These are phyloP conservation scores for Archegozetes longisetosus DNA, from an alignment of 1,140 invertebrate genomes.

Conservation along the genomic window DNA sequence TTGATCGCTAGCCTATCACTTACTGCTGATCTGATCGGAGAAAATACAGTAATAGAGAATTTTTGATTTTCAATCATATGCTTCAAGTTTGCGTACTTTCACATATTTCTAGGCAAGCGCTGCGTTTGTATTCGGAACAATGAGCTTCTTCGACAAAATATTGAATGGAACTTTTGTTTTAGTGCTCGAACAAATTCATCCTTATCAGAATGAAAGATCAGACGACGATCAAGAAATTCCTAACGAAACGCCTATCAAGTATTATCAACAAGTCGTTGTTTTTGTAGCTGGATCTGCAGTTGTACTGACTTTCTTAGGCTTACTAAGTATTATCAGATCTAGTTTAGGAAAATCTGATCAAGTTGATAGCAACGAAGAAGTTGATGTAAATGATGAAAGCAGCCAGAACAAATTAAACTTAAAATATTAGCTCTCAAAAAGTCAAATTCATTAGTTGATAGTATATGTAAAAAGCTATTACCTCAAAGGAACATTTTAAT, in stretches of 20 bases:
- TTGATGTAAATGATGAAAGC: too few relatives aligned
- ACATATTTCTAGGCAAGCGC: conserved; percentile 44
- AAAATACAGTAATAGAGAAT: conserved; percentile 63
- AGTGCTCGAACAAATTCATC: conserved; percentile 44
- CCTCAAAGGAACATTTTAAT: too few relatives aligned
- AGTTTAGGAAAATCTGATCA: not conserved
- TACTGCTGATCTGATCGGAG: conserved; percentile 75
- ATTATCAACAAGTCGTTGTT: conserved; percentile 54
- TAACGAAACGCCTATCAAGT: conserved; percentile 40
- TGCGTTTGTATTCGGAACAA: conserved; percentile 85
- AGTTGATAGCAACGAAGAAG: too few relatives aligned
- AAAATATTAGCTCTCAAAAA: too few relatives aligned
- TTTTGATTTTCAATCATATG: conserved; percentile 46
- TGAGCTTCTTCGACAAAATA: conserved; percentile 82
- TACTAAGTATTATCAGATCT: conserved; percentile 17
- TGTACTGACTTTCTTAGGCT: conserved; percentile 42
- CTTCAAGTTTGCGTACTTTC: not conserved
- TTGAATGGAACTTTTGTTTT: conserved; percentile 64
- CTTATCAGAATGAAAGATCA: not conserved
- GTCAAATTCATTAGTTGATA: too few relatives aligned
- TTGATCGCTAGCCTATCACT: conserved; percentile 77
- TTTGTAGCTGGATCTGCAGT: conserved; percentile 55
- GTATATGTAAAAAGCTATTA: too few relatives aligned
- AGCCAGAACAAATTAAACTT: too few relatives aligned
- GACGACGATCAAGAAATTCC: not conserved